Conservation (phyloP, 30 jellyfish, hydroid and myxozoan genomes). For the Turritopsis dohrnii region DNA sequence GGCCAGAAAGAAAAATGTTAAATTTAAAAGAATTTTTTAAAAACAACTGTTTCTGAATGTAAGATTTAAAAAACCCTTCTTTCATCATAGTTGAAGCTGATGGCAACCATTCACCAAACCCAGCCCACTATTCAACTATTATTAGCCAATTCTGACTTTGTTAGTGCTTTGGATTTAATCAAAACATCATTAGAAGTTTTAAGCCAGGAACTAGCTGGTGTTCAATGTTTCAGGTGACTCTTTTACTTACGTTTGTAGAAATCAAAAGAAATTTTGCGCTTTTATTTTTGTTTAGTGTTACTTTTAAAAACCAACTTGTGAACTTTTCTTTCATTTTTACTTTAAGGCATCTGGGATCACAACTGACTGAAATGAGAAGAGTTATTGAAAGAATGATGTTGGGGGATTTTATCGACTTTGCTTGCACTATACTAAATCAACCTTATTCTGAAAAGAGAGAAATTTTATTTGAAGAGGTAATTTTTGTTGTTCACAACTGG, state of each 20-base stretch:
- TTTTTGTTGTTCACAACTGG: too few species aligned
- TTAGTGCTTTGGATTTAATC: constrained; percentile 90
- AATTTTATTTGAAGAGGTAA: constrained; percentile 75
- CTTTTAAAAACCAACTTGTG: too few species aligned
- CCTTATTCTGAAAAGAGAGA: constrained; percentile 29
- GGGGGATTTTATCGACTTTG: constrained; percentile 79
- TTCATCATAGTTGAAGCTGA: constrained; percentile 60
- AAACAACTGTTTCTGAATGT: neutral
- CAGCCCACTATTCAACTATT: constrained; percentile 93
- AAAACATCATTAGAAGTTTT: constrained; percentile 83
- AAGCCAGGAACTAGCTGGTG: constrained; percentile 90
- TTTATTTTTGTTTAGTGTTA: too few species aligned
- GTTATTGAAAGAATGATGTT: constrained; percentile 94
- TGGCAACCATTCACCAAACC: constrained; percentile 97
- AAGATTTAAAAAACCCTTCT: too few species aligned
- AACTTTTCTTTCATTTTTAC: neutral
- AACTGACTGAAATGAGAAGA: constrained; percentile 77
- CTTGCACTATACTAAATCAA: constrained; percentile 42
- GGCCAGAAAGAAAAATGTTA: too few species aligned
- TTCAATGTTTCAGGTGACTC: constrained; percentile 86
- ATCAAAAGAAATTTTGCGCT: too few species aligned
- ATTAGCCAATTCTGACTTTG: constrained; percentile 75
- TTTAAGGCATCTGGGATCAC: constrained; percentile 95
- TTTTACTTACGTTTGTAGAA: neutral
- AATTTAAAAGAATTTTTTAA: neutral